Base-by-base conservation (phyloP, 2,797 vertebrate species). In the Anguilla anguilla region DNA sequence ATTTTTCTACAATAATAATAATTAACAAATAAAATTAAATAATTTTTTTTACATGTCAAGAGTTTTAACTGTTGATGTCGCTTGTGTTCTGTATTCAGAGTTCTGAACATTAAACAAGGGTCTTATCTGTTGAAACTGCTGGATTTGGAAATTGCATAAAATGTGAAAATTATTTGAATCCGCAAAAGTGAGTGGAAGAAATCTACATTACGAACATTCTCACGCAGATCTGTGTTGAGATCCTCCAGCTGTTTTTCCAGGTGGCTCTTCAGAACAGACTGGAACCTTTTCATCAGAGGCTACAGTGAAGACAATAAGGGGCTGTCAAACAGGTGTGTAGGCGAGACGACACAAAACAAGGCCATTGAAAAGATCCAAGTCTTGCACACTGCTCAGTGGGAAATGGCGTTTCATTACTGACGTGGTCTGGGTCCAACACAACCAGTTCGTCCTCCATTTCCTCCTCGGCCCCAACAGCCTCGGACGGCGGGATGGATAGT, bases 201-300 rank as follows among this genome's bases (percentile, higher is more conserved):
- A 51, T 46, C 51, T 51, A 13, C 3, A 82, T 25, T 43, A 79
- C 74, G 39, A 79, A 82, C 79, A 82, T 82, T 82, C 46, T 82
- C 79, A 82, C 79, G 79, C 46, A 49, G 19, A 49, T 82, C 79
- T 19, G 46, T 49, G 79, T 49, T 51, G 43, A 82, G 43, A 49
- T 51, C 10, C 43, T 82, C 43, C 43, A 82, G 79, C 46, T 82
- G 79, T 82, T 51, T 82, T 82, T 82, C 79, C 46, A 82, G 46
- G 25, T 82, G 79, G 46, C 17, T 82, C 79, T 82, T 82, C 43
- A 82, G 79, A 46, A 51, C 79, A 51, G 79, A 82, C 79, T 82
- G 79, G 79, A 82, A 82, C 79, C 79, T 82, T 82, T 9, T 82
- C 79, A 82, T 82, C 25, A 82, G 79, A 9, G 28, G 46, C 79